Base-by-base conservation (phyloP, 2,113 vertebrate species). In the Antechinus flavipes region DNA sequence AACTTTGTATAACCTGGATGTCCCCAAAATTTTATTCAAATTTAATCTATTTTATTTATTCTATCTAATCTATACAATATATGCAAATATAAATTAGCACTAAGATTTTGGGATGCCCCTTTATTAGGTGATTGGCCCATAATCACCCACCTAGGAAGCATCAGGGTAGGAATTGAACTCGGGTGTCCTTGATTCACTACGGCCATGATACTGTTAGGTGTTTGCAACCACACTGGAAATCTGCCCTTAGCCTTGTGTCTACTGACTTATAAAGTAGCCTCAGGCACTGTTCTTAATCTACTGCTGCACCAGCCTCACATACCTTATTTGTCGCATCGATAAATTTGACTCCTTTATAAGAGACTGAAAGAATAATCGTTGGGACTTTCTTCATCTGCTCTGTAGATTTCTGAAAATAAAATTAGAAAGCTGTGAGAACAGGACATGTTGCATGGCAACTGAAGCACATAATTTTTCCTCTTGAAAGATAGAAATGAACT, bases 301-400 rank as follows among this genome's bases (percentile, higher is more conserved):
- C 68, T 84, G 68, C 8, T 19, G n/a, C n/a, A 84, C 61, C 97
- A 95, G 22, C 11, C n/a, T 42, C 68, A 84, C 68, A 23, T 98
- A 99, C 99, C 99, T 99, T 99, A 98, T 99, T 99, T 96, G 99
- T 99, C 97, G 99, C 99, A 97, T 99, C 99, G 92, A 99, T 99
- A 98, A 99, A 99, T 98, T 99, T 99, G 97, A 99, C 99, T 98
- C 99, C 99, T 98, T 99, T 99, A 98, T 99, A 99, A 93, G 99
- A 99, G 96, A 99, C 99, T 0, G 99, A 99, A 55, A 99, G 99
- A 54, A 99, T 99, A 97, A 99, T 99, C 94, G 99, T 99, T 93
- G 99, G 99, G 84, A 99, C 99, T 97, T 99, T 99, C 98, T 99
- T 99, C 99, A 99, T 99, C 98, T 99, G 99, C 99, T 99, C 99